Conservation (phyloP, 2,113 vertebrate genomes). For the Hiodon alosoides region DNA sequence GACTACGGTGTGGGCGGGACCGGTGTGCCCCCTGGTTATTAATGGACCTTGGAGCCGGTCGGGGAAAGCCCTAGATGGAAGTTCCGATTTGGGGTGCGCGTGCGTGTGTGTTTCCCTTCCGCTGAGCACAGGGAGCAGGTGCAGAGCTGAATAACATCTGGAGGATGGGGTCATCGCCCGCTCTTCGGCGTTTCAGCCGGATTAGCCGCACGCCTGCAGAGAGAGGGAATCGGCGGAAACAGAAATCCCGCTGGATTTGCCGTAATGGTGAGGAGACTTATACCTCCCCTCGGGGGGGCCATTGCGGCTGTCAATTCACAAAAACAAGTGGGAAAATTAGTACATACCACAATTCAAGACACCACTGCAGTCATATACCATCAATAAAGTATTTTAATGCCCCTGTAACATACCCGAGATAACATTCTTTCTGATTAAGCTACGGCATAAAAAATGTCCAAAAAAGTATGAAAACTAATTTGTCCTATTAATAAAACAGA, state of each 20-base stretch:
- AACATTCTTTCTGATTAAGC: not conserved
- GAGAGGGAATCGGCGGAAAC: conserved; percentile 45
- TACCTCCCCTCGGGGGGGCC: conserved; percentile 9
- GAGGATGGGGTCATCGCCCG: conserved; percentile 35
- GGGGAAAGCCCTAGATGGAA: conserved; percentile 24
- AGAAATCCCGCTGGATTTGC: conserved; percentile 38
- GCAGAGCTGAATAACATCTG: conserved; percentile 54
- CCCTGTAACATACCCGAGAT: not conserved
- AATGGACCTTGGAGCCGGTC: conserved; percentile 5
- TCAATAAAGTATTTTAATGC: not conserved
- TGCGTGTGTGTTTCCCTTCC: not conserved
- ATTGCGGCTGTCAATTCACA: not conserved
- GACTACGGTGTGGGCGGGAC: not conserved
- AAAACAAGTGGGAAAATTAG: not conserved
- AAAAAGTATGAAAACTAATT: not conserved
- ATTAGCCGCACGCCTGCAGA: conserved; percentile 41
- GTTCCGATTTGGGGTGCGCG: not conserved
- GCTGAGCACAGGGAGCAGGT: conserved; percentile 52
- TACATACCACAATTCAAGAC: not conserved
- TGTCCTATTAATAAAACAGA: not conserved
- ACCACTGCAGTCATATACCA: not conserved
- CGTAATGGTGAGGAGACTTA: conserved; percentile 47
- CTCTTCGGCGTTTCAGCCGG: conserved; percentile 51
- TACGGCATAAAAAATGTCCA: not conserved
- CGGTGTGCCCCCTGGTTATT: conserved; percentile 26